Evolutionary conservation across 2,113 vertebrate genomes (phyloP), one percentile per base, ranked within the genome.

Genomic region (Nothocercus julius): DNA sequence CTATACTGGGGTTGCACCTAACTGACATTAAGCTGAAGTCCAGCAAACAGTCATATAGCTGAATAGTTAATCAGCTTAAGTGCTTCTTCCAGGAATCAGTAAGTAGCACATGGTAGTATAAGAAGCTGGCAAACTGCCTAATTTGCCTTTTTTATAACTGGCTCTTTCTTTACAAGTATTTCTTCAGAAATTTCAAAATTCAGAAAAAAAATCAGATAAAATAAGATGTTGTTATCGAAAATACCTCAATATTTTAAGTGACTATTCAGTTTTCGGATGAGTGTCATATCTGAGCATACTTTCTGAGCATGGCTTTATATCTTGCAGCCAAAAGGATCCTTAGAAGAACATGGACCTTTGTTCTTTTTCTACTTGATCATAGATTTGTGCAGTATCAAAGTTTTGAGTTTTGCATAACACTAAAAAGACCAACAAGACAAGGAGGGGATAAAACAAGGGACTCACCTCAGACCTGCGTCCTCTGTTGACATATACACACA

Each of bases 381-480:
- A 4, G 22, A 21, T 18, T 47, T n/a, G 30, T 40, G 11, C 12
- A 38, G 25, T 56, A 78, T 56, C 16, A 61, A 22, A 54, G 51
- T 27, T 6, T 8, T 9, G 25, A 36, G 21, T 34, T 78, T 68
- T 6, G 6, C 8, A 1, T n/a, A 61, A 13, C 8, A 27, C 2
- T 5, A 28, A 38, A 2, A 78, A 51, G 72, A 30, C 3, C 17
- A 11, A 19, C 1, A 20, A 51, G 5, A 7, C 11, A 49, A 24
- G 0, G 15, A 53, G 28, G 1, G 15, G 59, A 17, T 27, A 9
- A 42, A n/a, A 36, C 5, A 45, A 4, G 51, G 44, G 34, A 51
- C 97, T 92, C 93, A 99, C 99, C 98, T 99, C 99, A 5, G 99
- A 99, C 79, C 99, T 97, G 73, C 99, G 98, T n/a, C 99, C 99